Evolutionary conservation across 2,113 vertebrate genomes (phyloP).

Genomic region (Eretmochelys imbricata): DNA sequence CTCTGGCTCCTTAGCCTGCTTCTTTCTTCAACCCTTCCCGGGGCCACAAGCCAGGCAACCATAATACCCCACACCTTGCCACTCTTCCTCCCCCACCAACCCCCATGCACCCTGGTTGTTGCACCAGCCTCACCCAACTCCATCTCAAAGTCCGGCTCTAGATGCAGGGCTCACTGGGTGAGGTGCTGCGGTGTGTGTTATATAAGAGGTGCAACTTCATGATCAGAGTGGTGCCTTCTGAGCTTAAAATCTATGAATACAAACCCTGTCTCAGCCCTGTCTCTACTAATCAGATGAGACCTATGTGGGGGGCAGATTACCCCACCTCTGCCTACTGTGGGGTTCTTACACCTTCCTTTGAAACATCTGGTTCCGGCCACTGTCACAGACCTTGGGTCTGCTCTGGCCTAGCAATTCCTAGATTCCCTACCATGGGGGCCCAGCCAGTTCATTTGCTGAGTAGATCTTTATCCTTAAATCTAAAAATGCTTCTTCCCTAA

Average conservation of each 20-base stretch:
- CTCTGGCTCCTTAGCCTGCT: neutral
- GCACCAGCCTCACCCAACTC: neutral
- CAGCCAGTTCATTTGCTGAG: neutral
- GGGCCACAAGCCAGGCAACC: neutral
- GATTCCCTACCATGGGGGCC: neutral
- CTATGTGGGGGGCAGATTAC: neutral
- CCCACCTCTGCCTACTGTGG: neutral
- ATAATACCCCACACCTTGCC: neutral
- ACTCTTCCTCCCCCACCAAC: neutral
- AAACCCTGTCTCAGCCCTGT: rapidly evolving
- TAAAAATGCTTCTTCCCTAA: neutral
- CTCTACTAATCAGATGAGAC: neutral
- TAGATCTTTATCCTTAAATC: neutral
- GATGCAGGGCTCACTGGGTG: neutral
- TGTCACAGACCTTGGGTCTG: neutral
- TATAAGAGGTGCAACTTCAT: too few relatives aligned
- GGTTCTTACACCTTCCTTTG: neutral
- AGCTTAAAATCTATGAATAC: neutral
- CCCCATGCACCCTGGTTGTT: rapidly evolving
- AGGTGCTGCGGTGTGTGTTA: neutral
- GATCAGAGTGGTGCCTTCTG: too few relatives aligned
- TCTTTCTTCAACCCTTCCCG: neutral
- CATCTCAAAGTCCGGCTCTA: neutral
- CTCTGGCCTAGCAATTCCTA: neutral
- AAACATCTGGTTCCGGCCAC: neutral